Base-by-base conservation (phyloP, 2,888 invertebrate species). In the Eristalinus aeneus region DNA sequence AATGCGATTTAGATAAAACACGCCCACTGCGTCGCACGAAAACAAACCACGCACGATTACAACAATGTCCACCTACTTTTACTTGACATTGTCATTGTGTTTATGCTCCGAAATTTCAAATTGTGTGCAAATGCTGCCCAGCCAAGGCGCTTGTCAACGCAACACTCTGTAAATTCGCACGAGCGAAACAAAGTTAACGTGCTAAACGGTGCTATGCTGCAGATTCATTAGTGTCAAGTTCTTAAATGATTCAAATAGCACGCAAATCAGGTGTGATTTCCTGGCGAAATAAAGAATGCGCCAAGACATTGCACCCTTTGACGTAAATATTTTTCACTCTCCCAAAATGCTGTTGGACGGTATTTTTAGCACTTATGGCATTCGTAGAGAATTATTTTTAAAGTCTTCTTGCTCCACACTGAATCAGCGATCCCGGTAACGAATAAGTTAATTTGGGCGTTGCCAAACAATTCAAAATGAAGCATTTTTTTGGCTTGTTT, bases 281-380 rank as follows among this genome's bases (percentile, higher is more conserved):
- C 27, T 69, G 22, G 22, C 64, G 10, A 64, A 23, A 16, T 16
- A 16, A 46, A 23, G 11, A 22, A 16, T 23, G 11, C 56, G 54
- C 56, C 2, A 65, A 79, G 60, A 65, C 72, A 67, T 79, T 72
- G 65, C 78, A 72, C 72, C 54, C 39, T 39, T 77, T 58, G 64
- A 39, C 64, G 69, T 69, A 20, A 22, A 34, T n/a, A 39, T 39
- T 39, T n/a, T 46, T 46, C 39, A 46, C 1, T 68, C 27, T 1
- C 22, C 22, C 10, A 6, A 2, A 16, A 46, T 46, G 46, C n/a
- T 75, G 39, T 68, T 22, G 11, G 34, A 61, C 1, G 16, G 16
- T 63, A 64, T 32, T 64, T 77, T 32, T 22, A 77, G 63, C 16
- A 69, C 20, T 0, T 54, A 77, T 22, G 54, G 54, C n/a, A 16